A percentile compares a stretch with the other conserved stretches of the same genome.
These are phyloP conservation scores for Encarsia formosa DNA, from an alignment of 2,888 invertebrate genomes.

Conservation along the genomic window DNA sequence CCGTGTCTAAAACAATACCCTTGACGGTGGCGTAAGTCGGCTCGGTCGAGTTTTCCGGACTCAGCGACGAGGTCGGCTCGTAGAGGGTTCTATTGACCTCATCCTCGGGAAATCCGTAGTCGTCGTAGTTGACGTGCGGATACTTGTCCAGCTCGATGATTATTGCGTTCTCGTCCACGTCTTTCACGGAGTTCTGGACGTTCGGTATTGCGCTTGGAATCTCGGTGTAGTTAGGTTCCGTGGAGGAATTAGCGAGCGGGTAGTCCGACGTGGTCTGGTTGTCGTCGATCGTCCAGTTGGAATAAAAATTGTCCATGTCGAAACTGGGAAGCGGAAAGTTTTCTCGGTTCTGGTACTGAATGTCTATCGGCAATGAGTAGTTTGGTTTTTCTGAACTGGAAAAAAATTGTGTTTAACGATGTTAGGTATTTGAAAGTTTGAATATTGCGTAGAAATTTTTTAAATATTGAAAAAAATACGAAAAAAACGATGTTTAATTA, in stretches of 20 bases:
- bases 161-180: constrained; percentile 16
- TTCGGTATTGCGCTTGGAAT: not conserved
- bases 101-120: constrained; percentile 25
- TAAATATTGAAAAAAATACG: too few species aligned
- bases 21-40: not conserved
- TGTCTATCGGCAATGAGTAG: constrained; percentile 1
- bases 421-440: too few species aligned
- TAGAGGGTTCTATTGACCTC: constrained; percentile 8
- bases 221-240: constrained; percentile 4
- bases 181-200: not conserved
- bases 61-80: constrained; percentile 3
- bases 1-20: not conserved
- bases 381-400: not conserved
- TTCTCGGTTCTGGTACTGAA: too few species aligned
- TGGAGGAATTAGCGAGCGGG: not conserved
- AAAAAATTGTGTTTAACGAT: too few species aligned
- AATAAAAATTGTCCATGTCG: constrained; percentile 8
- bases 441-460: too few species aligned
- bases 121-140: constrained; percentile 33
- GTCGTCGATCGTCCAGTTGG: constrained; percentile 6
- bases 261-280: too few species aligned
- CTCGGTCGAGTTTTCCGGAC: constrained; percentile 1
- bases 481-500: too few species aligned
- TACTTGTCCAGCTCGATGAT: constrained; percentile 14
- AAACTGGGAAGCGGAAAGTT: not conserved